Conservation (phyloP, 1,140 invertebrate genomes). For the Tribolium castaneum region DNA sequence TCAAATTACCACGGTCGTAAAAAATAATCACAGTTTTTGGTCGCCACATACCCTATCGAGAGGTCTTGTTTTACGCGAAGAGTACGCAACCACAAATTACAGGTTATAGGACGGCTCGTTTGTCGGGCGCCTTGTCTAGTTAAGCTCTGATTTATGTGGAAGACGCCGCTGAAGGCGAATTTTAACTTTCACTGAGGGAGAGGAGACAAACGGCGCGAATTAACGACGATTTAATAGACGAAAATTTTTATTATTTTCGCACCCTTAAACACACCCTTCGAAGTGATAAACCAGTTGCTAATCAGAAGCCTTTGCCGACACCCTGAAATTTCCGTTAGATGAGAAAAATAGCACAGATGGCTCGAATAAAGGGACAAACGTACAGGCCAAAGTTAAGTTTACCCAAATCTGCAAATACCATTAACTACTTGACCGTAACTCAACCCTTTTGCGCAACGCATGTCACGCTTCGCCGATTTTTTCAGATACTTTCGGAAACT, state of each 20-base stretch:
- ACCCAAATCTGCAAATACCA: conserved; percentile 28
- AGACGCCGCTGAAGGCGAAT: conserved; percentile 9
- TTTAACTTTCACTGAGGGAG: neutral
- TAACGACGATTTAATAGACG: neutral
- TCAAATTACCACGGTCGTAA: conserved; percentile 11
- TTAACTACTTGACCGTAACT: conserved; percentile 39
- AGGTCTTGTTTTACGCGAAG: conserved; percentile 31
- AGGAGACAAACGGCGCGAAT: conserved; percentile 3
- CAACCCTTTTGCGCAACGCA: conserved; percentile 37
- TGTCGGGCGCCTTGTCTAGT: conserved; percentile 61
- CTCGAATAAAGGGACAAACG: neutral
- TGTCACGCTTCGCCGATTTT: neutral
- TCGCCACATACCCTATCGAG: neutral
- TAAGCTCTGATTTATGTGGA: conserved; percentile 57
- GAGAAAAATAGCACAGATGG: neutral
- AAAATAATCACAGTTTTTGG: conserved; percentile 28
- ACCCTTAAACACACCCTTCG: neutral
- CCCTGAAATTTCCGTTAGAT: neutral
- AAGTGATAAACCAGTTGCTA: conserved; percentile 38
- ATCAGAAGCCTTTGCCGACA: conserved; percentile 27
- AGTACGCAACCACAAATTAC: conserved; percentile 54
- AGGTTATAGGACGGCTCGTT: conserved; percentile 58
- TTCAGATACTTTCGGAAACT: neutral
- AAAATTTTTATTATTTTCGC: conserved; percentile 6
- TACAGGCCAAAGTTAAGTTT: neutral